These are phyloP conservation scores for Myanophis thanlyinensis DNA, from an alignment of 2,113 vertebrate genomes.

Conservation along the genomic window DNA sequence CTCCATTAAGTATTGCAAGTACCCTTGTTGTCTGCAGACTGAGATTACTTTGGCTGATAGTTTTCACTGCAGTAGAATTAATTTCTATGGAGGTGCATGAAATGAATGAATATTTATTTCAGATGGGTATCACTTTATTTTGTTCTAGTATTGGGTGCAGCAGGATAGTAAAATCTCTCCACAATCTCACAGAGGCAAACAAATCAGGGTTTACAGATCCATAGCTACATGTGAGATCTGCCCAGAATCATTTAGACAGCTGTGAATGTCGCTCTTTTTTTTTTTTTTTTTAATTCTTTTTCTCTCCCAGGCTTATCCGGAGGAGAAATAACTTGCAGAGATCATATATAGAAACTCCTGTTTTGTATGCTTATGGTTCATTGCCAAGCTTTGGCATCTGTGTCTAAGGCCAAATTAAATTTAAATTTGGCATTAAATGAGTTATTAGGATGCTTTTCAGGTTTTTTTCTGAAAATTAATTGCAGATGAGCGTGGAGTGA, in stretches of 20 bases:
- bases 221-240: not conserved
- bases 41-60: not conserved
- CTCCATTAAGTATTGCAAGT: not conserved
- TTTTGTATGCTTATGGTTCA: not conserved
- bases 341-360: not conserved
- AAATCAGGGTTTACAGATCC: not conserved
- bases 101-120: not conserved
- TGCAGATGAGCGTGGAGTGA: not conserved
- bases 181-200: not conserved
- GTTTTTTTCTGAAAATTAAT: not conserved
- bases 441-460: not conserved
- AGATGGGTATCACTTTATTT: not conserved
- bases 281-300: not conserved
- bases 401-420: not conserved
- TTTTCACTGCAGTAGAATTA: not conserved
- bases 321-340: not conserved
- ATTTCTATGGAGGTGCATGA: constrained; percentile 13
- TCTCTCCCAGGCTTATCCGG: not conserved
- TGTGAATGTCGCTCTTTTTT: not conserved
- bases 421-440: not conserved
- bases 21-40: not conserved
- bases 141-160: not conserved
- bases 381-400: not conserved
- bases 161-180: not conserved
- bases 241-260: not conserved